Evolutionary conservation across 2,797 vertebrate genomes (phyloP), one percentile per base, ranked within the genome.

Genomic region (Siniperca undulata): DNA sequence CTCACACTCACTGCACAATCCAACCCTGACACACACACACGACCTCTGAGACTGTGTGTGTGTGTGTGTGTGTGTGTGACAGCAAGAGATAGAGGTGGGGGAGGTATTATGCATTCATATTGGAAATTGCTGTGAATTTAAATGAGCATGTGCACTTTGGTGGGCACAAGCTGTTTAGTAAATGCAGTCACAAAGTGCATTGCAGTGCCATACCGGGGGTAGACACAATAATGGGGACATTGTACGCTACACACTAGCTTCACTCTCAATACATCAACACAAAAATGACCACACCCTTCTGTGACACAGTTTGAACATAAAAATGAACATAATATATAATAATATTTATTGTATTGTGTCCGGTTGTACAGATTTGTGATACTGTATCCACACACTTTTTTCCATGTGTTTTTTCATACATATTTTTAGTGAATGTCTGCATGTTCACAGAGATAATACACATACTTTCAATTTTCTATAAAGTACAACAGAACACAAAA

Each of bases 71-170:
- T n/a, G 8, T 67, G 62, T 71, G 65, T 77, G 66, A 61, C 7
- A 65, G 36, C 56, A 34, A 70, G 56, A 72, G 74, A 84, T 14
- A 30, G 79, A 67, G 70, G 30, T 67, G 53, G 76, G 65, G 74
- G 60, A 81, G 46, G 71, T 40, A 74, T 89, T 74, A 83, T 85
- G 71, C 34, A 77, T 88, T 88, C 72, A 81, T 82, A 73, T 53
- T 84, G 44, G 17, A 89, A 86, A 90, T 70, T 87, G 79, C 55
- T 80, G 73, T 80, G 81, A 90, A 91, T 91, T 86, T 86, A 56
- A 88, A 88, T 87, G 77, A 93, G 87, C 56, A 68, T 52, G 67
- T 82, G 86, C 71, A 86, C 74, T 74, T 82, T 80, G 46, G 60
- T 50, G 36, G 70, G 81, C 58, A 65, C 40, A 80, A 71, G 76